Evolutionary conservation across 2,888 invertebrate species (phyloP).

Genomic region (Mythimna lalbum): DNA sequence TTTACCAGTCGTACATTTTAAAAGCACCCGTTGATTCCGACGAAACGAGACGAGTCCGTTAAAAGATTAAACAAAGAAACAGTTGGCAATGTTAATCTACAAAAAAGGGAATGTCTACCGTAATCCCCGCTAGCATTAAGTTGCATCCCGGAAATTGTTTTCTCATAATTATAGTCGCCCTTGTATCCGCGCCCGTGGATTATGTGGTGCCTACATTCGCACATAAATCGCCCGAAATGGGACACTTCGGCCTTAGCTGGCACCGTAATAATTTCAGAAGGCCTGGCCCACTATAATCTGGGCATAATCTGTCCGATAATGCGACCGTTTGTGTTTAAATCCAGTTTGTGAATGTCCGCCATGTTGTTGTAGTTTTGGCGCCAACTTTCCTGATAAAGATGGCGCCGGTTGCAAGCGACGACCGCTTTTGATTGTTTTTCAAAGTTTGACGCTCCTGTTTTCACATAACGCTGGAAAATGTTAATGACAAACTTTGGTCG

Average conservation of each 20-base stretch:
- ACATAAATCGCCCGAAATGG: slow-evolving; percentile 89
- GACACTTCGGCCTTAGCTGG: slow-evolving; percentile 87
- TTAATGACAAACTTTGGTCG: slow-evolving; percentile 64
- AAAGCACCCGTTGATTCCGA: slow-evolving; percentile 28
- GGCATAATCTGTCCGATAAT: slow-evolving; percentile 90
- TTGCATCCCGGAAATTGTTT: slow-evolving; percentile 89
- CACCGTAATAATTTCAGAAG: slow-evolving; percentile 88
- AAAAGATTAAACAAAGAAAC: slow-evolving; percentile 64
- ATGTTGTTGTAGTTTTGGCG: slow-evolving; percentile 83
- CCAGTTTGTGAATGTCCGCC: slow-evolving; percentile 79
- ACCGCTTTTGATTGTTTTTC: slow-evolving; percentile 65
- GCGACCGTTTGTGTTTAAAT: slow-evolving; percentile 87
- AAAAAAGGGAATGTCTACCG: slow-evolving; percentile 74
- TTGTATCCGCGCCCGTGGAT: slow-evolving; percentile 80
- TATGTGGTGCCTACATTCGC: slow-evolving; percentile 87
- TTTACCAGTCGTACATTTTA: slow-evolving; percentile 2
- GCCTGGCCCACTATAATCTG: slow-evolving; percentile 89
- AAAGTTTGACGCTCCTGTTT: slow-evolving; percentile 68
- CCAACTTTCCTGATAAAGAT: slow-evolving; percentile 82
- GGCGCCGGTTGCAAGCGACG: slow-evolving; percentile 75
- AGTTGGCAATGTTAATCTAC: slow-evolving; percentile 64
- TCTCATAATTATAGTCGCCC: slow-evolving; percentile 89
- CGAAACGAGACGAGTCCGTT: slow-evolving; percentile 39
- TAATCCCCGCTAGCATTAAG: slow-evolving; percentile 85
- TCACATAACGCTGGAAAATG: slow-evolving; percentile 53